phyloP scores from a whole-genome alignment of 2,797 vertebrate genomes.

The Bufotes viridis region DNA sequence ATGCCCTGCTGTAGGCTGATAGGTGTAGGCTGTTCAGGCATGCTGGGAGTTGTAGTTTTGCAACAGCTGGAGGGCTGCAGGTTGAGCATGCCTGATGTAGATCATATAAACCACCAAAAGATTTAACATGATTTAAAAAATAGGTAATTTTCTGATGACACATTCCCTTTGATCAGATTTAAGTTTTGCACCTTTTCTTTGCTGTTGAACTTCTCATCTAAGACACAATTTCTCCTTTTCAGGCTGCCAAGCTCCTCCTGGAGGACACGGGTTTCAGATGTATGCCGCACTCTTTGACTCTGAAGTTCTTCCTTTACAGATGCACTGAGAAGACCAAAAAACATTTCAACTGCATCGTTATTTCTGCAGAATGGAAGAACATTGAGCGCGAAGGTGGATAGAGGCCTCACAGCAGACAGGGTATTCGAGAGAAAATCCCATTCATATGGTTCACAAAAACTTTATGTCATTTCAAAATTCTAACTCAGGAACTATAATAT shows the following conservation, averaged over 20 bases:
- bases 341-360: not conserved
- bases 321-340: constrained; percentile 70
- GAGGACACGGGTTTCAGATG: constrained; percentile 70
- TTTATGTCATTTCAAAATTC: too few relatives aligned
- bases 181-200: constrained; percentile 78
- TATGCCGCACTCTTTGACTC: constrained; percentile 66
- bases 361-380: not conserved
- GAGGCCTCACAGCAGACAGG: not conserved
- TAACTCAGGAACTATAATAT: too few relatives aligned
- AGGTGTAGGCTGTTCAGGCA: too few relatives aligned
- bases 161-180: too few relatives aligned
- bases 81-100: too few relatives aligned
- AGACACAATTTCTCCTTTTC: constrained; percentile 72
- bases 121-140: too few relatives aligned
- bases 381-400: not conserved
- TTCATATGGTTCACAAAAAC: too few relatives aligned
- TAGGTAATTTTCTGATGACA: too few relatives aligned
- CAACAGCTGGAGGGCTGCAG: too few relatives aligned
- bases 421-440: not conserved
- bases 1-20: too few relatives aligned
- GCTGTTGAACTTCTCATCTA: constrained; percentile 77
- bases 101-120: too few relatives aligned
- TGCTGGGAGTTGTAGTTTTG: too few relatives aligned
- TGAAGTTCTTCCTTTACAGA: constrained; percentile 79
- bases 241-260: constrained; percentile 74